A percentile compares a stretch with the other conserved stretches of the same genome.
Evolutionary conservation across 2,113 vertebrate genomes (phyloP).

Genomic region (Dromas ardeola): DNA sequence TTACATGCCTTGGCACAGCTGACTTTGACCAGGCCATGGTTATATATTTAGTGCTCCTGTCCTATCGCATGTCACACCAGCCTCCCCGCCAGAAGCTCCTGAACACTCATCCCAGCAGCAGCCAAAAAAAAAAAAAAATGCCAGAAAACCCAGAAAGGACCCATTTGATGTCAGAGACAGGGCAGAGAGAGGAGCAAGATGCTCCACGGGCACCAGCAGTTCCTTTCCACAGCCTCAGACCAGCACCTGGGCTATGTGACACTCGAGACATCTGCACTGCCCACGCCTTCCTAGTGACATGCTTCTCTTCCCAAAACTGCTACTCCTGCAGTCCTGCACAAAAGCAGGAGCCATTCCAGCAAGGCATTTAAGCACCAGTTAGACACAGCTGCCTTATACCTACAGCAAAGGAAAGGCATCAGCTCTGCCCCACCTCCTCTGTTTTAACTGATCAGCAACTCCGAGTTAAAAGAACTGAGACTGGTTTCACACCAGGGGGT

Average conservation of each 20-base stretch:
- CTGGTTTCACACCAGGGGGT: background rate
- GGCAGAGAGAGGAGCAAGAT: background rate
- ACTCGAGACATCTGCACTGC: background rate
- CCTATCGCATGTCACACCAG: background rate
- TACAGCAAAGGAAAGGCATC: background rate
- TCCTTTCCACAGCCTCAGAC: background rate
- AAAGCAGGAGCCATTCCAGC: background rate
- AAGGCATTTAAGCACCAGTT: background rate
- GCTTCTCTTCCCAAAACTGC: background rate
- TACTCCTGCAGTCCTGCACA: background rate
- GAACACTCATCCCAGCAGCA: background rate
- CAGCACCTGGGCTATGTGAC: accelerated
- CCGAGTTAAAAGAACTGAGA: background rate
- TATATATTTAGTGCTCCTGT: background rate
- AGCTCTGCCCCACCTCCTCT: background rate
- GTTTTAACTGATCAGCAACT: background rate
- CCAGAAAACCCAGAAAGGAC: background rate
- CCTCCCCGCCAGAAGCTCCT: background rate
- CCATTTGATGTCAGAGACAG: background rate
- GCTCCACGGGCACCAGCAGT: background rate
- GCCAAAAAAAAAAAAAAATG: background rate
- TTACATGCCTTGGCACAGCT: background rate
- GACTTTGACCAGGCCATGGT: background rate
- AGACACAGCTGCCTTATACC: background rate
- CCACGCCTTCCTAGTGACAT: accelerated